Evolutionary conservation across 2,888 invertebrate genomes (phyloP).

Genomic region (Kryphioiulus occultus): DNA sequence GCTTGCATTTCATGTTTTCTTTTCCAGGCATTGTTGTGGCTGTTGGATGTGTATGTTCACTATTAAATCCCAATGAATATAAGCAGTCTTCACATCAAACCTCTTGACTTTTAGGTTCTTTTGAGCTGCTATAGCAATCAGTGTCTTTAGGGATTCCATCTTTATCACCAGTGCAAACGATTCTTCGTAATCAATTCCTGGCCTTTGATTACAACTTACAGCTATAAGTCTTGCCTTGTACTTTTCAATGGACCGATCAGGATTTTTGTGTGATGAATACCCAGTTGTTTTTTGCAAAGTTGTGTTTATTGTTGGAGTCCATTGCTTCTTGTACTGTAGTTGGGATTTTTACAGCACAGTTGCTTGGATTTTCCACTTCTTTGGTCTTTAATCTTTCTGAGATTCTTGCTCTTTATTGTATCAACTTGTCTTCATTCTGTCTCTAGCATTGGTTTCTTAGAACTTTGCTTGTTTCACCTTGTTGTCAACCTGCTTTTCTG

Average conservation of each 20-base stretch:
- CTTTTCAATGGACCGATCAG: conserved; percentile 50
- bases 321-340: not conserved
- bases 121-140: no score
- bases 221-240: conserved; percentile 54
- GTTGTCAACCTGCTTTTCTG: not conserved
- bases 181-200: conserved; percentile 52
- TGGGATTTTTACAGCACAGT: not conserved
- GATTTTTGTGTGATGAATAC: conserved; percentile 53
- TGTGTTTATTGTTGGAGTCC: conserved; percentile 33
- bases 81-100: no score
- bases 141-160: not conserved
- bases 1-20: conserved; percentile 50
- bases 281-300: conserved; percentile 53
- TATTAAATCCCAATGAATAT: conserved; percentile 11
- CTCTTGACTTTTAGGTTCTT: no score
- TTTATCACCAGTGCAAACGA: conserved; percentile 51
- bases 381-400: not conserved
- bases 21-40: conserved; percentile 48
- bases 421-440: not conserved
- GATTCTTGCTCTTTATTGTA: not conserved
- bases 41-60: conserved; percentile 53
- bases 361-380: not conserved
- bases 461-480: not conserved
- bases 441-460: not conserved
- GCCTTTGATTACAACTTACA: conserved; percentile 51